Evolutionary conservation across 2,888 invertebrate genomes (phyloP).

Genomic region (Eupithecia dodoneata): DNA sequence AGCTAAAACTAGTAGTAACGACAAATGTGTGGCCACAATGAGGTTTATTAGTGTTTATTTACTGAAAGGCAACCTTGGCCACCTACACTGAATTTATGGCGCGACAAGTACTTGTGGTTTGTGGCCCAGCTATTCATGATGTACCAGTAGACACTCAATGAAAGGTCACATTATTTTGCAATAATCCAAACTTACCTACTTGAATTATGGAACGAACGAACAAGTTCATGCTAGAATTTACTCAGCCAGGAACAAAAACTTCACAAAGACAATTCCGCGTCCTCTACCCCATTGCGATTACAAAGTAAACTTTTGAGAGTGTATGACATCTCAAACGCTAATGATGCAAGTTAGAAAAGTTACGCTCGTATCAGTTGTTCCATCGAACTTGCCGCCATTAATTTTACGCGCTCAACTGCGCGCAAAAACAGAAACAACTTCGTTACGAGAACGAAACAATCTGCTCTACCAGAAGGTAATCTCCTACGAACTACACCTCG

Average conservation of each 20-base stretch:
- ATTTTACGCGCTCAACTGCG: conserved; percentile 57
- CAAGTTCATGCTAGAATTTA: background rate
- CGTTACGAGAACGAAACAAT: conserved; percentile 54
- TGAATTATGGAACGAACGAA: background rate
- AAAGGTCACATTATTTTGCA: conserved; percentile 2
- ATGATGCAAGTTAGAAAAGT: conserved; percentile 50
- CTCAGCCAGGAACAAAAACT: background rate
- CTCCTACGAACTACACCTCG: conserved; percentile 33
- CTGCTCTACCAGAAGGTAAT: conserved; percentile 33
- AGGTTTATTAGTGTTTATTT: background rate
- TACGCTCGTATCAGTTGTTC: conserved; percentile 52
- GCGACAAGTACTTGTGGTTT: background rate
- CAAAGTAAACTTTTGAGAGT: conserved; percentile 34
- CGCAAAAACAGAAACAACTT: conserved; percentile 58
- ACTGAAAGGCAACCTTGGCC: background rate
- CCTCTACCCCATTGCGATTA: background rate
- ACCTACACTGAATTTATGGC: background rate
- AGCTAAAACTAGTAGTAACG: background rate
- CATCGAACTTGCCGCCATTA: conserved; percentile 58
- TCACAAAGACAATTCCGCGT: background rate
- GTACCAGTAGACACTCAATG: background rate
- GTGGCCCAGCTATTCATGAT: background rate
- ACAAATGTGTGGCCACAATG: background rate
- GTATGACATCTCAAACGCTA: conserved; percentile 47
- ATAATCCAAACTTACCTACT: background rate